Conservation (phyloP, 1,140 invertebrate species). For the Palaemon carinicauda region DNA sequence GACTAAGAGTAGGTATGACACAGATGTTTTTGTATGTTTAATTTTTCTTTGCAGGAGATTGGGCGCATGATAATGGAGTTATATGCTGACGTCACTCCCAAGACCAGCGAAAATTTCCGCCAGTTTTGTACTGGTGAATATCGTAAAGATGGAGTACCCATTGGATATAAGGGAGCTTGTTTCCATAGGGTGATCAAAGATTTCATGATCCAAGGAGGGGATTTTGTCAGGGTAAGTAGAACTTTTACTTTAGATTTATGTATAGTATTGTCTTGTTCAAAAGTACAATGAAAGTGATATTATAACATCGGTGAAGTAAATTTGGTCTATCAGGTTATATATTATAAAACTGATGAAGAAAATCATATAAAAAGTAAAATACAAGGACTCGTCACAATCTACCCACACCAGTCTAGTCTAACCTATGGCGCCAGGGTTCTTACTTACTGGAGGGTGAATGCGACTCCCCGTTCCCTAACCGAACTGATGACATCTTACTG, state of each 20-base stretch:
- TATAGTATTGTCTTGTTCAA: too few relatives aligned
- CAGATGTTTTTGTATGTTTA: not conserved
- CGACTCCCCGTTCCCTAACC: too few relatives aligned
- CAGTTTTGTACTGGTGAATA: constrained; percentile 98
- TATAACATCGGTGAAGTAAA: not conserved
- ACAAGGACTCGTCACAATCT: too few relatives aligned
- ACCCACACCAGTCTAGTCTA: too few relatives aligned
- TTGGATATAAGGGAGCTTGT: constrained; percentile 94
- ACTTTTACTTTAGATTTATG: not conserved
- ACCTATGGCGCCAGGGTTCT: too few relatives aligned
- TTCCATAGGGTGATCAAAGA: constrained; percentile 99
- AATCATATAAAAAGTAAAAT: too few relatives aligned
- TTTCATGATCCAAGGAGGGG: constrained; percentile 87
- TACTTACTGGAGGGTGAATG: too few relatives aligned
- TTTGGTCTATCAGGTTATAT: too few relatives aligned
- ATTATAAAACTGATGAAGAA: too few relatives aligned
- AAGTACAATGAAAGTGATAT: not conserved
- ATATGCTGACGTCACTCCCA: constrained; percentile 95
- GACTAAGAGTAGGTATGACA: too few relatives aligned
- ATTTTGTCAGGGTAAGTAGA: constrained; percentile 85
- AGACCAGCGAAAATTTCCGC: constrained; percentile 98
- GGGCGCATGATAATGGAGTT: constrained; percentile 96
- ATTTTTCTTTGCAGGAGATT: constrained; percentile 69
- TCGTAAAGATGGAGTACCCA: constrained; percentile 87
- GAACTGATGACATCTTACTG: too few relatives aligned